A percentile compares a stretch with the other conserved stretches of the same genome.
phyloP scores from a whole-genome alignment of 2,797 vertebrate genomes.

The Sciaenops ocellatus region DNA sequence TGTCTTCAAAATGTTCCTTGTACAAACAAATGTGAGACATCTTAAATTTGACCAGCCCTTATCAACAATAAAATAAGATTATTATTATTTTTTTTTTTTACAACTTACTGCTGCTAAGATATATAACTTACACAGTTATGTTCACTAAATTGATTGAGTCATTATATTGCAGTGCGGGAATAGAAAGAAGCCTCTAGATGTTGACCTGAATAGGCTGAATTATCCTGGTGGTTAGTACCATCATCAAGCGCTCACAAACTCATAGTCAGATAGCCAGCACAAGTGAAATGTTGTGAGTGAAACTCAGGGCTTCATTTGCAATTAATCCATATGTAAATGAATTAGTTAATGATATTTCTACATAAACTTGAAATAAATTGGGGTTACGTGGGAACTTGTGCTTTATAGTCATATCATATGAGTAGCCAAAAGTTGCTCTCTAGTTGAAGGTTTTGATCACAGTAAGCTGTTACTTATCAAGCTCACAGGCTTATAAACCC shows the following conservation, averaged over 20 bases:
- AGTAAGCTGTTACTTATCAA: not conserved
- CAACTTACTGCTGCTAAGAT: too few relatives aligned
- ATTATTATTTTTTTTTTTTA: too few relatives aligned
- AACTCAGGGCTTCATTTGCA: too few relatives aligned
- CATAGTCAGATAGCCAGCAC: too few relatives aligned
- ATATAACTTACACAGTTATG: too few relatives aligned
- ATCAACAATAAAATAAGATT: not conserved
- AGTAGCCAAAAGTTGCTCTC: not conserved
- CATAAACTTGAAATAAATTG: too few relatives aligned
- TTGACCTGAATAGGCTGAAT: not conserved
- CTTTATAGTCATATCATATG: not conserved
- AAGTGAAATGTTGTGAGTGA: too few relatives aligned
- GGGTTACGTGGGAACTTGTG: not conserved
- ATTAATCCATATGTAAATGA: too few relatives aligned
- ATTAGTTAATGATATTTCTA: not conserved
- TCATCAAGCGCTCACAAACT: too few relatives aligned
- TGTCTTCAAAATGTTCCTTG: not conserved
- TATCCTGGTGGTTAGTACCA: too few relatives aligned
- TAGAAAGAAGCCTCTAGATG: not conserved
- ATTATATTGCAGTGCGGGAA: not conserved
- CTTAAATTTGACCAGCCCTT: not conserved
- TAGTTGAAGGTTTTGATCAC: not conserved
- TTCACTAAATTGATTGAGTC: not conserved
- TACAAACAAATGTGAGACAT: not conserved
- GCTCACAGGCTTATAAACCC: not conserved